Conservation (phyloP, 2,113 vertebrate genomes). For the Petaurus breviceps region DNA sequence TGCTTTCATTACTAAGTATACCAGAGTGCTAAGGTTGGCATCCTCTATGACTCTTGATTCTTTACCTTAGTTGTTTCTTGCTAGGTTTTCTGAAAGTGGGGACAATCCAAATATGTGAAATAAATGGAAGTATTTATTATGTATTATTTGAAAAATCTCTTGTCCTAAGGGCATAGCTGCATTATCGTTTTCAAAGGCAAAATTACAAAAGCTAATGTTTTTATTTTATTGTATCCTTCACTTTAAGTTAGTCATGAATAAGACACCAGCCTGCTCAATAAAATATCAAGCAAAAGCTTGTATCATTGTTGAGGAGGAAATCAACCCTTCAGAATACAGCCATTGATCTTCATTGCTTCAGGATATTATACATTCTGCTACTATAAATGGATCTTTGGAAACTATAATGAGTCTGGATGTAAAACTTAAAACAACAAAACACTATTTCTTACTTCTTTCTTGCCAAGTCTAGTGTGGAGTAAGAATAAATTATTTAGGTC, state of each 20-base stretch:
- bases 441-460: neutral
- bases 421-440: conserved; percentile 19
- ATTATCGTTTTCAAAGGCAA: neutral
- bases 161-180: conserved; percentile 1
- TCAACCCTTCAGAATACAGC: neutral
- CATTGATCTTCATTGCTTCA: neutral
- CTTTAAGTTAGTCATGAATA: neutral
- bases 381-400: conserved; percentile 3
- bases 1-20: neutral
- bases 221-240: conserved; percentile 14
- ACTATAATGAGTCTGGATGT: neutral
- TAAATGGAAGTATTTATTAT: neutral
- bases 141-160: neutral
- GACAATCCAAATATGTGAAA: neutral
- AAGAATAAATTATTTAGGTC: conserved; percentile 26
- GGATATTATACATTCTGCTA: conserved; percentile 1
- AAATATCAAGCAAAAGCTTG: conserved; percentile 24
- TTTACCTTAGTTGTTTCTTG: conserved; percentile 17
- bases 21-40: neutral
- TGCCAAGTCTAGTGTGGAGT: neutral
- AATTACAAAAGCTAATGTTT: neutral
- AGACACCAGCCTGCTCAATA: neutral
- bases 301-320: conserved; percentile 6
- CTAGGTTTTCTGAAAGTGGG: neutral
- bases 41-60: neutral